These are phyloP conservation scores for Lepidochrysops patricia DNA, from an alignment of 2,888 invertebrate species.

Conservation along the genomic window DNA sequence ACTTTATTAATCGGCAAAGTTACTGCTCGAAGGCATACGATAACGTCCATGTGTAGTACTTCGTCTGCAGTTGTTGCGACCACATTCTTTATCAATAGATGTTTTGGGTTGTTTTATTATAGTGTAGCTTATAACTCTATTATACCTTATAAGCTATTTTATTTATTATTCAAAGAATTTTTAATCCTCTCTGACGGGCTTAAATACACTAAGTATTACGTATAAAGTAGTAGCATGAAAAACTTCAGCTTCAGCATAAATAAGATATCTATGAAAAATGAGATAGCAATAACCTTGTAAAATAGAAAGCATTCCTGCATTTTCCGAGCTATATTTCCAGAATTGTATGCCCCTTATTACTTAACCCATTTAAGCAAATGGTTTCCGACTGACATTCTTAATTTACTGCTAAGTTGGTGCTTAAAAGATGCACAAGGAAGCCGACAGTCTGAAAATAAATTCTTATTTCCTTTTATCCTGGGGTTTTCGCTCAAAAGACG, in stretches of 20 bases:
- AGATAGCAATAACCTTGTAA: neutral
- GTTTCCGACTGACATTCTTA: slow-evolving; percentile 12
- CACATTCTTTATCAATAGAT: no score
- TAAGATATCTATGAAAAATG: neutral
- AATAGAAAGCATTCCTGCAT: neutral
- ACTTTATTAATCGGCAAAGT: no score
- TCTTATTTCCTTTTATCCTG: slow-evolving; percentile 9
- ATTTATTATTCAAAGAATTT: no score
- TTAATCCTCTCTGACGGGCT: no score
- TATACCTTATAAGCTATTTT: no score
- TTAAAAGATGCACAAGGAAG: slow-evolving; percentile 9
- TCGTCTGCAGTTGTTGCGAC: no score
- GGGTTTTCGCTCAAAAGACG: slow-evolving; percentile 6
- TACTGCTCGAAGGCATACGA: no score
- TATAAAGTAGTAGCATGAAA: no score
- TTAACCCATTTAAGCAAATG: slow-evolving; percentile 13
- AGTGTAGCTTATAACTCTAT: no score
- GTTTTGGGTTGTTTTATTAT: neutral
- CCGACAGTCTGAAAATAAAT: slow-evolving; percentile 12
- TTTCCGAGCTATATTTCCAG: slow-evolving; percentile 6
- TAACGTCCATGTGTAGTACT: no score
- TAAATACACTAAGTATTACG: no score
- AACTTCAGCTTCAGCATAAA: no score
- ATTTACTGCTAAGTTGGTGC: slow-evolving; percentile 12
- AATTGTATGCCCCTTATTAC: slow-evolving; percentile 2